Percentiles rank a stretch among this genome's conserved stretches.
phyloP scores from a whole-genome alignment of 2,113 vertebrate species.

The Tretioscincus oriximinensis region DNA sequence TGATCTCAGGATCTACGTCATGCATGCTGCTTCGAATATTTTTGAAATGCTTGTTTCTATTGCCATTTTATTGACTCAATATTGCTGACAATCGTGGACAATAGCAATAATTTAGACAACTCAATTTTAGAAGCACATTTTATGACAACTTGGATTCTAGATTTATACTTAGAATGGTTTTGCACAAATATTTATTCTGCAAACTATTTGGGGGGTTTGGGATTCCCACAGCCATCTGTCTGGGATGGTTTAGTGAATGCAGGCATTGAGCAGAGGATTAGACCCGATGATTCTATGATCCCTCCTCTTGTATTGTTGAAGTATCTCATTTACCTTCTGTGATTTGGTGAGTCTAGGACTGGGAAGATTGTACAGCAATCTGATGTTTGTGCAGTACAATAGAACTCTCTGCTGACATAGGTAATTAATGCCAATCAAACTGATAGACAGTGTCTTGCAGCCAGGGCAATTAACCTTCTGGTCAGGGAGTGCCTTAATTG shows the following conservation, averaged over 20 bases:
- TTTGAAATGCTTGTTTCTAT: neutral
- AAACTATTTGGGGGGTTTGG: neutral
- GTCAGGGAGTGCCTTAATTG: constrained; percentile 21
- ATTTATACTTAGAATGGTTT: neutral
- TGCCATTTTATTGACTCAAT: neutral
- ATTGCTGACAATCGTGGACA: neutral
- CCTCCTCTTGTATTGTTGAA: neutral
- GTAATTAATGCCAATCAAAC: constrained; percentile 36
- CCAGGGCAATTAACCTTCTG: constrained; percentile 27
- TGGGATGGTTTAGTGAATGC: too few species aligned
- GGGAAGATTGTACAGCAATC: neutral
- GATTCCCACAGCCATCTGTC: too few species aligned
- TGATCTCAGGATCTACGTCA: too few species aligned
- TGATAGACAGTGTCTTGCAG: constrained; percentile 23
- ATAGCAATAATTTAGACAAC: neutral
- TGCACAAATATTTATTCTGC: neutral
- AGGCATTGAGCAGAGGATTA: too few species aligned
- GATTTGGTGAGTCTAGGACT: neutral
- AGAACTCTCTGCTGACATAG: constrained; percentile 13
- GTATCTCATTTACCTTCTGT: neutral
- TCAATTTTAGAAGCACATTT: neutral
- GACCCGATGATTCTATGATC: neutral
- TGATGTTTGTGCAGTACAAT: neutral
- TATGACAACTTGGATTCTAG: neutral
- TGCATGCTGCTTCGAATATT: too few species aligned